Evolutionary conservation across 2,113 vertebrate species (phyloP).

Genomic region (Pluvialis apricaria): DNA sequence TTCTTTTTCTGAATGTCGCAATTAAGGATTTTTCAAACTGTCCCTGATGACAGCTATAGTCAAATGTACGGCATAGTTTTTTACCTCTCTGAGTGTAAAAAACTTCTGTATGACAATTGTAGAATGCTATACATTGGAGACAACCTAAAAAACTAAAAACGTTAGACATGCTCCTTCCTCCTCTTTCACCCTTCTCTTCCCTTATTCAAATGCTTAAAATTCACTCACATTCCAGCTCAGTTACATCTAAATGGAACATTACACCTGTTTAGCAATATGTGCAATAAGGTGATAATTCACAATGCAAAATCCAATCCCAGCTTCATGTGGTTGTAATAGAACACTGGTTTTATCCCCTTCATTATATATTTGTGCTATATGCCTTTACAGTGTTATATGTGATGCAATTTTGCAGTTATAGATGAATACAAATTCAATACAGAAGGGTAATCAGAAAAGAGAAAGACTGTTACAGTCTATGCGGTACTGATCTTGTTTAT

Average conservation of each 20-base stretch:
- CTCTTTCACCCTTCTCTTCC: not conserved
- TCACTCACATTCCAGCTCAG: not conserved
- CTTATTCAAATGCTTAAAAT: not conserved
- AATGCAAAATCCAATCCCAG: not conserved
- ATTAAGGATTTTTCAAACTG: slow-evolving; percentile 1
- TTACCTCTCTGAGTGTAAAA: not conserved
- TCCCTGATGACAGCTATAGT: not conserved
- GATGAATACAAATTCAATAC: not conserved
- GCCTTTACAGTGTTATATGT: not conserved
- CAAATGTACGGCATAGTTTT: not conserved
- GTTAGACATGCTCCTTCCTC: not conserved
- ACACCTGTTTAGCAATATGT: not conserved
- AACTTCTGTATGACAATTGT: not conserved
- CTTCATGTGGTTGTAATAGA: not conserved
- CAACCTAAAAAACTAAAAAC: not conserved
- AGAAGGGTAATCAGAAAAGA: not conserved
- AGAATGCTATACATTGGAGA: not conserved
- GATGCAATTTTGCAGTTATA: not conserved
- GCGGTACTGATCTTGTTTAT: not conserved
- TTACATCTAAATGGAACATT: not conserved
- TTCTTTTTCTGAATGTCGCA: not conserved
- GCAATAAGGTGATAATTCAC: not conserved
- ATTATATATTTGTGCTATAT: not conserved
- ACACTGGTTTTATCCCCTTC: not conserved
- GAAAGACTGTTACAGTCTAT: not conserved